Percentiles rank a stretch among this genome's conserved stretches.
Conservation (phyloP, 1,140 invertebrate genomes). For the Drosophila yakuba region DNA sequence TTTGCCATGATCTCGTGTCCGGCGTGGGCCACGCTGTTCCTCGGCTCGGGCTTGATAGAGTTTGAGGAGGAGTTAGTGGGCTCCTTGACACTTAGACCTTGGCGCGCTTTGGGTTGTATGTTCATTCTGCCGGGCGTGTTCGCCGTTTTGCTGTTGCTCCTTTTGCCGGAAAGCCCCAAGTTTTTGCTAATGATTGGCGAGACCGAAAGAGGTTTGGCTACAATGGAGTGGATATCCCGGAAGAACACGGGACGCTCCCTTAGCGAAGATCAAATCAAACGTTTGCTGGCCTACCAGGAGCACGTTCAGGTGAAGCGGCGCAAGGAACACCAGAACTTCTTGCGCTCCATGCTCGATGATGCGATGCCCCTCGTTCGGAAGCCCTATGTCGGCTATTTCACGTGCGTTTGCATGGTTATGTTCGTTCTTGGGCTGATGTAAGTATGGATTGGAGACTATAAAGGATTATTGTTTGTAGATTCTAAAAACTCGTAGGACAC, state of each 20-base stretch:
- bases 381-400: conserved; percentile 44
- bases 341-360: conserved; percentile 50
- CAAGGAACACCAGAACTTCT: conserved; percentile 13
- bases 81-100: conserved; percentile 34
- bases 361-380: conserved; percentile 65
- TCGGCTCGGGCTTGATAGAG: conserved; percentile 21
- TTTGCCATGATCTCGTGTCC: conserved; percentile 65
- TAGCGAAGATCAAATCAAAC: conserved; percentile 38
- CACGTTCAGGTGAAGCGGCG: neutral
- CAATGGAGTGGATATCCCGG: conserved; percentile 52
- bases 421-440: conserved; percentile 59
- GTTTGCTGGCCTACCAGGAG: conserved; percentile 34
- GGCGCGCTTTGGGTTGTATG: conserved; percentile 48
- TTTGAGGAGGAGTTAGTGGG: conserved; percentile 40
- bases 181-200: conserved; percentile 63
- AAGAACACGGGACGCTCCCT: conserved; percentile 53
- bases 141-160: conserved; percentile 50
- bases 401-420: conserved; percentile 56
- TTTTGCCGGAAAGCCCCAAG: conserved; percentile 64
- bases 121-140: conserved; percentile 54
- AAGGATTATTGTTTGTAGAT: no score
- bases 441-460: conserved; percentile 1
- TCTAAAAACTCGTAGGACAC: conserved; percentile 27
- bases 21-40: conserved; percentile 35
- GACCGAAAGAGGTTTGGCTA: conserved; percentile 19